Evolutionary conservation across 1,140 invertebrate species (phyloP).

Genomic region (Mamestra configurata): DNA sequence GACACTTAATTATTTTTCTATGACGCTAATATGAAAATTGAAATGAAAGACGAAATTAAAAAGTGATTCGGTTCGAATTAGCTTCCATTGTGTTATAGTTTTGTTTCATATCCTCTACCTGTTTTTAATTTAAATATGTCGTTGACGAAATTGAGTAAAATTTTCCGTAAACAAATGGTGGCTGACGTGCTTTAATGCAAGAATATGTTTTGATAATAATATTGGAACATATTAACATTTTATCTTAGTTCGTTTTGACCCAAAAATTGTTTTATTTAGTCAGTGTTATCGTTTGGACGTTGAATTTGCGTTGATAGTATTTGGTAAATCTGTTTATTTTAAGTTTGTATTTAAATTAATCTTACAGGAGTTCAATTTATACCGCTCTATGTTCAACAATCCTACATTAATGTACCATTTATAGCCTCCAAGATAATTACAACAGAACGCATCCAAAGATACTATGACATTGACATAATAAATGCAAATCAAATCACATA

Average conservation of each 20-base stretch:
- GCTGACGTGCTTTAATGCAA: constrained; percentile 17
- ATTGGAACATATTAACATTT: neutral
- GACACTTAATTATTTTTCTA: constrained; percentile 67
- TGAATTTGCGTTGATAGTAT: neutral
- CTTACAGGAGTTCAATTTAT: too few species aligned
- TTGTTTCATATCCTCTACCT: constrained; percentile 6
- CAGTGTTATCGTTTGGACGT: neutral
- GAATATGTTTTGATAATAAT: neutral
- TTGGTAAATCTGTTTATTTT: too few species aligned
- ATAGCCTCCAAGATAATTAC: neutral
- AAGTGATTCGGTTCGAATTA: constrained; percentile 58
- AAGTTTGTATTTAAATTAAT: neutral
- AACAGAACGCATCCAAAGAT: neutral
- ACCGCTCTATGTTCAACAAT: too few species aligned
- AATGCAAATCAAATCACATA: constrained; percentile 25
- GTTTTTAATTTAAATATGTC: constrained; percentile 26
- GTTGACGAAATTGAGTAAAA: neutral
- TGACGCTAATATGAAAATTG: constrained; percentile 65
- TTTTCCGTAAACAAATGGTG: constrained; percentile 18
- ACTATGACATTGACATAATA: constrained; percentile 1
- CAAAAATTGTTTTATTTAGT: constrained; percentile 29
- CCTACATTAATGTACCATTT: neutral
- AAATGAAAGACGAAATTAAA: constrained; percentile 61
- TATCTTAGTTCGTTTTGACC: constrained; percentile 5
- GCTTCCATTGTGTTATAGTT: constrained; percentile 55